phyloP scores from a whole-genome alignment of 2,113 vertebrate species.

The Delphinus delphis region DNA sequence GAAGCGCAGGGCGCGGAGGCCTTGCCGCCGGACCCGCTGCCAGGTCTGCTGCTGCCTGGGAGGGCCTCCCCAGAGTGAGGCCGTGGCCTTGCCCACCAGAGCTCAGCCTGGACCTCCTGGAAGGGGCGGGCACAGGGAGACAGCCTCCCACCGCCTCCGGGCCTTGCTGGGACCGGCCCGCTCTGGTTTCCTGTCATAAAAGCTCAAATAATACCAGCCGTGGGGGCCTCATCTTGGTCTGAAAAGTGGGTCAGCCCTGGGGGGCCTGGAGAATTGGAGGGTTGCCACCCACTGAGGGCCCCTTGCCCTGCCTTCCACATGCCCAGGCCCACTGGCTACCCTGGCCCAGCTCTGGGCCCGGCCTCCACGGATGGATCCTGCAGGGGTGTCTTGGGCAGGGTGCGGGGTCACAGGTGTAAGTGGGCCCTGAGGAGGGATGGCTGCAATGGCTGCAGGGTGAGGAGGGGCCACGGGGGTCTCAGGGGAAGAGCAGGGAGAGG shows the following conservation, averaged over 20 bases:
- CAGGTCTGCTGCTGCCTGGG: rapidly evolving
- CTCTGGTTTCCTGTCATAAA: neutral
- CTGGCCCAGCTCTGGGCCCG: rapidly evolving
- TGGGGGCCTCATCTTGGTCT: neutral
- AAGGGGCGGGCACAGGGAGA: no score
- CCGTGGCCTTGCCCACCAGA: rapidly evolving
- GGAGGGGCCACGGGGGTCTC: rapidly evolving
- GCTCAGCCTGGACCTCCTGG: neutral
- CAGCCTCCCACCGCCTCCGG: neutral
- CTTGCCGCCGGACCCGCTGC: rapidly evolving
- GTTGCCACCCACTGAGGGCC: neutral
- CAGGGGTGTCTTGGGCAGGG: rapidly evolving
- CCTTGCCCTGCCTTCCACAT: rapidly evolving
- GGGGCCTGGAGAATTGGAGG: neutral
- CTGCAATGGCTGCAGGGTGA: neutral
- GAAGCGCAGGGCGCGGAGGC: rapidly evolving
- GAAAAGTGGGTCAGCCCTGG: neutral
- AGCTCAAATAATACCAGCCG: rapidly evolving
- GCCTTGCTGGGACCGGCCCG: neutral
- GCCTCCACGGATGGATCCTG: rapidly evolving
- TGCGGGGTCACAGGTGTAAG: neutral
- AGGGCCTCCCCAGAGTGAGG: rapidly evolving
- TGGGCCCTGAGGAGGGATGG: neutral
- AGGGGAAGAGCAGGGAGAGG: rapidly evolving
- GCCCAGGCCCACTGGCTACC: rapidly evolving